Evolutionary conservation across 2,797 vertebrate species (phyloP), one percentile per base, ranked within the genome.

Genomic region (Eremophila alpestris): DNA sequence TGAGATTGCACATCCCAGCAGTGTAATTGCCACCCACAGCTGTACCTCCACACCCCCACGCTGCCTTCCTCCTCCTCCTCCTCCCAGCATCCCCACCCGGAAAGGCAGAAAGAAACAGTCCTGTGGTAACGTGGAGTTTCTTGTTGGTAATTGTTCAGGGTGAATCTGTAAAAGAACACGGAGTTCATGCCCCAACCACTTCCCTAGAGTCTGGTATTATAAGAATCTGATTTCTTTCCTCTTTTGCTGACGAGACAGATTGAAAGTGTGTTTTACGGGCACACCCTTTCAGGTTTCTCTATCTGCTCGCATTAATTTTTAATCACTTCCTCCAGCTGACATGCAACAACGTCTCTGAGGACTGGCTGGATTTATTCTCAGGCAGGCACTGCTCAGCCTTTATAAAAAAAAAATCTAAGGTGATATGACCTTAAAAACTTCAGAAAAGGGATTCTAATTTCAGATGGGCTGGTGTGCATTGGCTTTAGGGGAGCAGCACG

Each of bases 271-370:
- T 98, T 98, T 98, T 98, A 97, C 94, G 76, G 97, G 97, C 98
- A 98, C 98, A 96, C 98, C 98, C 98, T 98, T 98, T 98, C 97
- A 98, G 98, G 98, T 98, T 98, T 98, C 98, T 98, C 95, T 98
- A 97, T 98, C 98, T 98, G 97, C 97, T 96, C 96, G 97, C 98
- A 98, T 99, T 98, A 98, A 98, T 99, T 98, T 99, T 99, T 99
- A 98, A 99, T 99, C 96, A 97, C 98, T 98, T 99, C 98, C 98
- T 98, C 96, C 93, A 96, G 97, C 96, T 98, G 98, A 98, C 96
- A 94, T 92, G 96, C 91, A 96, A 46, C 93, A 93, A 80, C 60
- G 23, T 95, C 96, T 95, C 91, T 67, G 19, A 95, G 89, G 83
- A 68, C 89, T 59, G 84, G 67, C 75, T 93, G 93, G 9, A 59